A percentile compares a stretch with the other conserved stretches of the same genome.
These are phyloP conservation scores for Octopus bimaculoides DNA, from an alignment of 1,140 invertebrate genomes.

Conservation along the genomic window DNA sequence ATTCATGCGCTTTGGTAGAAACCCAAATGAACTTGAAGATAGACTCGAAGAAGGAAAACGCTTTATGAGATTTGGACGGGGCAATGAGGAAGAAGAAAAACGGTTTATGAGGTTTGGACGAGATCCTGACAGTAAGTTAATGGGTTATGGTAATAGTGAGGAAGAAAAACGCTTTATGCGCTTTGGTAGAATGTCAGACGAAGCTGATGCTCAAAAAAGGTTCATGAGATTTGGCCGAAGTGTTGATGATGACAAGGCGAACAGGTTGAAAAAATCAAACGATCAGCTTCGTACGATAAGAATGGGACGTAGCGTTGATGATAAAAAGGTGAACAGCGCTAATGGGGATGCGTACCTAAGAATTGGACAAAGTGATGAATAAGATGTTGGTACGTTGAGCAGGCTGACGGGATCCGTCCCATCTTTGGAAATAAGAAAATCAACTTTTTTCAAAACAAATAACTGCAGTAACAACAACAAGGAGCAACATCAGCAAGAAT, in stretches of 20 bases:
- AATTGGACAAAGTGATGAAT: not conserved
- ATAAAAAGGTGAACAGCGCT: not conserved
- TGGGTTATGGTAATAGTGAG: slow-evolving; percentile 32
- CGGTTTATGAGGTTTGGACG: slow-evolving; percentile 41
- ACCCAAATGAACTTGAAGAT: not conserved
- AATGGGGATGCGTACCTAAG: no score
- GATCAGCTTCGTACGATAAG: slow-evolving; percentile 31
- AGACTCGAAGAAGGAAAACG: slow-evolving; percentile 36
- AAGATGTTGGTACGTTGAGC: not conserved
- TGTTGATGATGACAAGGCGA: slow-evolving; percentile 14
- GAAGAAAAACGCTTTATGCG: slow-evolving; percentile 42
- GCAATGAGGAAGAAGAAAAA: slow-evolving; percentile 32
- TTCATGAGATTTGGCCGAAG: slow-evolving; percentile 44
- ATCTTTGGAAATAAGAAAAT: no score
- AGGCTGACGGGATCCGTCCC: not conserved
- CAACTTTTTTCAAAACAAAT: no score
- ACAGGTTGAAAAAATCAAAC: slow-evolving; percentile 27
- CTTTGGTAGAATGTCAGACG: slow-evolving; percentile 30
- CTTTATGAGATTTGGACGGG: slow-evolving; percentile 47
- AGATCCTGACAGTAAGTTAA: slow-evolving; percentile 31
- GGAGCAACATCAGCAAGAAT: no score
- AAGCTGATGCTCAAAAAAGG: slow-evolving; percentile 28
- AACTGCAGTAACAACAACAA: no score
- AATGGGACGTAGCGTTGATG: not conserved
- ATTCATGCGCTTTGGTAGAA: slow-evolving; percentile 44